Base-by-base conservation (phyloP, 2,113 vertebrate species). In the Clarias batrachus region DNA sequence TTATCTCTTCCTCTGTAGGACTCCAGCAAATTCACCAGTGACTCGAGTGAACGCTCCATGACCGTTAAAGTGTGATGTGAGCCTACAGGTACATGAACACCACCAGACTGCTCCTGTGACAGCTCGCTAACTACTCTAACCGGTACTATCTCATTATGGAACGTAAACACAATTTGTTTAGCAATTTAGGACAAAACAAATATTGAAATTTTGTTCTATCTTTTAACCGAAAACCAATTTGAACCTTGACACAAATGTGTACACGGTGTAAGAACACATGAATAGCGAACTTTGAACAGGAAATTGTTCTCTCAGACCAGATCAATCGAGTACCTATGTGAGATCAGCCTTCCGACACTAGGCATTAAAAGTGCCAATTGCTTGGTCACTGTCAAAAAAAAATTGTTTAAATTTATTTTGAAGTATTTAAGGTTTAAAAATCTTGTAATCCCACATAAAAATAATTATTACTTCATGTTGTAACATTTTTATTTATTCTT, bases 1-100 rank as follows among this genome's bases (percentile, higher is more conserved):
- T 97, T 96, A 90, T 99, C 97, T 70, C 97, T 96, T 23, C 96
- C 97, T 89, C 97, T 93, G 92, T 98, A 96, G 0, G 96, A 96
- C 91, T 99, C 97, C 88, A 99, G 91, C 27, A 93, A 82, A 0
- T 93, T 90, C 3, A 95, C 94, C 30, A 97, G 87, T 6, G 91
- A 87, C 81, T 92, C 25, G 85, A 97, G 30, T 8, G 88, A 88
- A 87, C 90, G 71, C 92, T 94, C 95, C 96, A 97, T 97, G 80
- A 57, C 76, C 56, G 56, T 27, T 13, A n/a, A 17, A 3, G 14
- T 13, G 17, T 13, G 17, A 11, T 25, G 23, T n/a, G 12, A 12
- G 13, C 54, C n/a, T 5, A 23, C 23, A 52, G 41, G 12, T 52
- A 7, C 23, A 25, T 13, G 7, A 52, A 25, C 41, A 52, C 41